Evolutionary conservation across 53 echinoderm and acorn worm species (phyloP).

Genomic region (Stichopus horrens): DNA sequence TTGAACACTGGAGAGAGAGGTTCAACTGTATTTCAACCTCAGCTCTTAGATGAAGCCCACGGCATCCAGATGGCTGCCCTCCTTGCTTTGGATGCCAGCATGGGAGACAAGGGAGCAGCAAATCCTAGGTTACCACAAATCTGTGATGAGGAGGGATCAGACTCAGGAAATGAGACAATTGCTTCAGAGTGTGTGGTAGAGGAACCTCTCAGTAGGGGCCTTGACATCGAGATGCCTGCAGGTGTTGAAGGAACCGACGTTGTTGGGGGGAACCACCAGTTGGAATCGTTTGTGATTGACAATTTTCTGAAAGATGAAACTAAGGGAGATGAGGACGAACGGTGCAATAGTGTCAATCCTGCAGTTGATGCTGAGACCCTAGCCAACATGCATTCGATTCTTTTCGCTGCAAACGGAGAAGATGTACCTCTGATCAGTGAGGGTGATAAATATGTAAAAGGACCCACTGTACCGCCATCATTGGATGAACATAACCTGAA

Average conservation of each 20-base stretch:
- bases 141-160: conserved; percentile 78
- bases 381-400: not conserved
- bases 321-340: not conserved
- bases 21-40: conserved; percentile 5
- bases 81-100: conserved; percentile 73
- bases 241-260: not conserved
- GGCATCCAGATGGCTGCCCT: conserved; percentile 89
- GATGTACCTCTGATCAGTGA: not conserved
- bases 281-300: not conserved
- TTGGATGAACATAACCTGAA: not conserved
- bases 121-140: conserved; percentile 48
- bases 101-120: conserved; percentile 43
- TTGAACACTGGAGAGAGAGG: not conserved
- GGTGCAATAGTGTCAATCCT: not conserved
- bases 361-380: not conserved
- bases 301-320: not conserved
- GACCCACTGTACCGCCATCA: no score
- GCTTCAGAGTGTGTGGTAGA: conserved; percentile 73
- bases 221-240: not conserved
- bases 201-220: not conserved
- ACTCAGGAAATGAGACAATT: conserved; percentile 97
- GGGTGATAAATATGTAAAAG: not conserved
- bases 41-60: conserved; percentile 83
- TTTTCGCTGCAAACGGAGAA: not conserved
- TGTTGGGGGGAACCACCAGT: not conserved